Conservation (phyloP, 2,113 vertebrate species). For the Glaucidium brasilianum region DNA sequence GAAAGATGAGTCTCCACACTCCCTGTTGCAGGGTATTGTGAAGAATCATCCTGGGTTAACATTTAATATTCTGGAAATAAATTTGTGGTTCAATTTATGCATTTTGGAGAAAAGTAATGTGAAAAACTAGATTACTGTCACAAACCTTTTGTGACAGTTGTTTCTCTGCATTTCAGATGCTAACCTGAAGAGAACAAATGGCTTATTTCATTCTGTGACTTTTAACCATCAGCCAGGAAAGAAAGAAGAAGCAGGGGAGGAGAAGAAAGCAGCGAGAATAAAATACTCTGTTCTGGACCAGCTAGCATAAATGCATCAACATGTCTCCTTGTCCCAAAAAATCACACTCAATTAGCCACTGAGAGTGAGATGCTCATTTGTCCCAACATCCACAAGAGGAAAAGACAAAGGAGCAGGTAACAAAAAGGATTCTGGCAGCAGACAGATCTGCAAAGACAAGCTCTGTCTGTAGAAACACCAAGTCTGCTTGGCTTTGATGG, state of each 20-base stretch:
- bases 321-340: neutral
- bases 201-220: neutral
- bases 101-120: neutral
- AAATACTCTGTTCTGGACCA: neutral
- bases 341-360: neutral
- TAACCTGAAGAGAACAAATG: neutral
- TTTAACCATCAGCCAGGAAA: neutral
- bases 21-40: neutral
- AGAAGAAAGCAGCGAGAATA: neutral
- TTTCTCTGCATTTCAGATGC: neutral
- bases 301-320: neutral
- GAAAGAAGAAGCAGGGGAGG: neutral
- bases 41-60: constrained; percentile 59
- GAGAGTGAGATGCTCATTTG: neutral
- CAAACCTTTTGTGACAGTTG: neutral
- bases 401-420: constrained; percentile 7
- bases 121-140: neutral
- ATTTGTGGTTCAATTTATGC: constrained; percentile 31
- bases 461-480: neutral
- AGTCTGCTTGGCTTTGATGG: neutral
- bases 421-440: neutral
- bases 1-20: constrained; percentile 2
- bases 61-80: constrained; percentile 46
- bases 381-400: neutral
- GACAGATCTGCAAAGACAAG: neutral